A percentile compares a stretch with the other conserved stretches of the same genome.
Evolutionary conservation across 2,797 vertebrate genomes (phyloP).

Genomic region (Karalla daura): DNA sequence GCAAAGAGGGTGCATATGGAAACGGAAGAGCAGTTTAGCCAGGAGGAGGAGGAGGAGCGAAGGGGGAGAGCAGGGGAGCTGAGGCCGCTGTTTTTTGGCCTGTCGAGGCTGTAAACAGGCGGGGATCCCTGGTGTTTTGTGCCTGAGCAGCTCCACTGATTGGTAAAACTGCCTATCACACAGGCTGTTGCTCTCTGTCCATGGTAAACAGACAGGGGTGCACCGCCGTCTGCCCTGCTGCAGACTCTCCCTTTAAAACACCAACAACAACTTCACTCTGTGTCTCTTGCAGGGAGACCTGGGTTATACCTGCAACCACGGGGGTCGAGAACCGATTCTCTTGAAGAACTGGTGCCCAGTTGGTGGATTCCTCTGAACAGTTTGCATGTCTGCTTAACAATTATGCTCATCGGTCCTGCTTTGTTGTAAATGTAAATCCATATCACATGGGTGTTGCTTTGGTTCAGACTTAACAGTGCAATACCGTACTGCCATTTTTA

Average conservation of each 20-base stretch:
- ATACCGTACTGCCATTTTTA: too few species aligned
- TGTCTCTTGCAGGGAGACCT: conserved; percentile 41
- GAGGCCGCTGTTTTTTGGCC: conserved; percentile 64
- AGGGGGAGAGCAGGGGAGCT: neutral
- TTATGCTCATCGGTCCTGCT: too few species aligned
- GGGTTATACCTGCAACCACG: conserved; percentile 23
- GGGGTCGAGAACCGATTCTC: too few species aligned
- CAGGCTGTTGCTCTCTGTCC: conserved; percentile 66
- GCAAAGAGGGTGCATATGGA: conserved; percentile 15
- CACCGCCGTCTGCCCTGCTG: conserved; percentile 42
- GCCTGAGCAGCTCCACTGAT: conserved; percentile 76
- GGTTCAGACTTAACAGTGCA: too few species aligned
- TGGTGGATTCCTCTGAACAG: too few species aligned
- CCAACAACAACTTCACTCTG: conserved; percentile 58
- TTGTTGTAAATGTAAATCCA: too few species aligned
- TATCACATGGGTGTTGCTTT: too few species aligned
- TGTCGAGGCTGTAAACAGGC: conserved; percentile 70
- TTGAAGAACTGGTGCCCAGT: too few species aligned
- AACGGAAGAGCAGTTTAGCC: conserved; percentile 14
- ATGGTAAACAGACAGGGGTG: conserved; percentile 66
- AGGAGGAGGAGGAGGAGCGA: neutral
- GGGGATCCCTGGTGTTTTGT: conserved; percentile 71
- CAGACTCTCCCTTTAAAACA: conserved; percentile 57
- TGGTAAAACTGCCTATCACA: conserved; percentile 78
- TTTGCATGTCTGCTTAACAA: too few species aligned